These are phyloP conservation scores for Calliphora vomitoria DNA, from an alignment of 2,888 invertebrate species.

Conservation along the genomic window DNA sequence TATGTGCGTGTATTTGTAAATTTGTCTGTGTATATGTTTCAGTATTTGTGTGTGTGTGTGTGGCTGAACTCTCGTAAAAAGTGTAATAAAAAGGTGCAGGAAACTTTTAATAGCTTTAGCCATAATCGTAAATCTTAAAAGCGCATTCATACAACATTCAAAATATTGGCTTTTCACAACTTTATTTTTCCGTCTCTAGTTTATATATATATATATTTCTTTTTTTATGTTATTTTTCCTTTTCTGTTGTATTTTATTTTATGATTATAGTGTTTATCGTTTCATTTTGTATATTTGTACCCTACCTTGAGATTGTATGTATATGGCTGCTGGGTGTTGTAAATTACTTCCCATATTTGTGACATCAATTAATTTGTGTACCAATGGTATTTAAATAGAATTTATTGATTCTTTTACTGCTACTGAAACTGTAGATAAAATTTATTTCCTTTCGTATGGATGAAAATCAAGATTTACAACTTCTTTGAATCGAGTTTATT, in stretches of 20 bases:
- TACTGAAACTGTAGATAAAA: neutral
- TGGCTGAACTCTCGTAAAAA: slow-evolving; percentile 73
- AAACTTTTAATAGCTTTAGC: slow-evolving; percentile 83
- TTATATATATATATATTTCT: slow-evolving; percentile 36
- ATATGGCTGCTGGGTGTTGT: neutral
- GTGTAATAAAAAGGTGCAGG: slow-evolving; percentile 75
- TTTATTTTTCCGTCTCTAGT: slow-evolving; percentile 67
- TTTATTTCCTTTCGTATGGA: no score
- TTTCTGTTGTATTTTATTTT: slow-evolving; percentile 26
- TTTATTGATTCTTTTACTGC: neutral
- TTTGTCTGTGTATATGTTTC: neutral
- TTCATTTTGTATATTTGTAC: slow-evolving; percentile 19
- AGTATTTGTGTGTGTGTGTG: neutral
- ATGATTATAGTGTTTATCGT: slow-evolving; percentile 53
- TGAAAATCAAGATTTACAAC: no score
- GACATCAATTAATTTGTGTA: neutral
- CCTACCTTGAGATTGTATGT: neutral
- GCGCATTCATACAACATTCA: slow-evolving; percentile 76
- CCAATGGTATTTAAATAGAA: neutral
- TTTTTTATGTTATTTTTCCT: neutral
- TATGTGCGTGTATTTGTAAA: slow-evolving; percentile 21
- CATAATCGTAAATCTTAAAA: slow-evolving; percentile 83
- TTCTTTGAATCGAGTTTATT: no score
- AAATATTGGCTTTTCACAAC: slow-evolving; percentile 75
- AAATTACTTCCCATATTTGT: neutral